Base-by-base conservation (phyloP, 2,888 invertebrate species). In the Scaptomyza polygonia region DNA sequence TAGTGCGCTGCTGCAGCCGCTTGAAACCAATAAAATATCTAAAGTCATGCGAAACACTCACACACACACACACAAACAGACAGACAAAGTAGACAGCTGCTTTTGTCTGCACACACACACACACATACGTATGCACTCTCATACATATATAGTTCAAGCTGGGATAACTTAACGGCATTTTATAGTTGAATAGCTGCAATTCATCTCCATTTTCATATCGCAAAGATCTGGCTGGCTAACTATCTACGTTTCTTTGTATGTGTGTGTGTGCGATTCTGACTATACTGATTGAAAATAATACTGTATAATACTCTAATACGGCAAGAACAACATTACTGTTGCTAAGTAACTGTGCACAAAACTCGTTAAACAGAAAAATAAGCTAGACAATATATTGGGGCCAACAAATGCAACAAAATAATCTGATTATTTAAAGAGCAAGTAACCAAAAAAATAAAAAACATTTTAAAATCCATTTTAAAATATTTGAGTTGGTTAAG, bases 21-120 rank as follows among this genome's bases (percentile, higher is more conserved):
- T 66, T 79, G 47, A 51, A 66, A 79, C 64, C 55, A 62, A 68
- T 68, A 59, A 79, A 72, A 80, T 64, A 68, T 72, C 69, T 61
- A 59, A 73, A 72, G 75, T 77, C 69, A 75, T 54, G 57, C 40
- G 36, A 59, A 48, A 65, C 40, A 54, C 52, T 25, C 42, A 39
- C 44, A 25, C 18, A 30, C 49, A 39, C 29, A 47, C 12, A 36
- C 34, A 44, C 27, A 47, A 39, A 48, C 5, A 43, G 8, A 7
- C 18, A 49, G 18, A 40, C 16, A 25, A 25, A 14, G 49, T 27
- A 69, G 40, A 43, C 18, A 67, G 40, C 54, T 51, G 67, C 62
- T 51, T 64, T 77, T 71, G 55, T 64, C 70, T 70, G 73, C 51
- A 40, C 27, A 39, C 43, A 49, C 11, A 49, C 59, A 53, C 44